phyloP scores from a whole-genome alignment of 2,888 invertebrate genomes.

The Cinara cedri region DNA sequence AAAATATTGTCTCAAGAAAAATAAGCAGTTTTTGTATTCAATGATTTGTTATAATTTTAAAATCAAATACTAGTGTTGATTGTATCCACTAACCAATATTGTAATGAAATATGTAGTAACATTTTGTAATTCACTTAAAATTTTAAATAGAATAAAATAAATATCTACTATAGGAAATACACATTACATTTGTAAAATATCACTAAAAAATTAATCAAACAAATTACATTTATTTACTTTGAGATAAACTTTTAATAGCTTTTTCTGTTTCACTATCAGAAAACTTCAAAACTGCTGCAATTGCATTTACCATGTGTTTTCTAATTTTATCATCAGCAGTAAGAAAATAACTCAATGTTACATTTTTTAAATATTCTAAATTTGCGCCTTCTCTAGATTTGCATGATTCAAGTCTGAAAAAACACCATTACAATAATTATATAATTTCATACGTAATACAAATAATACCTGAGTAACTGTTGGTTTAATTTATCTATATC shows the following conservation, averaged over 20 bases:
- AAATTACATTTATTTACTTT: constrained; percentile 29
- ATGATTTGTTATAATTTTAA: background rate
- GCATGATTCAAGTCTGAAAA: constrained; percentile 70
- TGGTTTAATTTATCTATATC: constrained; percentile 62
- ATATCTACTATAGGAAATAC: background rate
- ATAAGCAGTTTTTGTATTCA: background rate
- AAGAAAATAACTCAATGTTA: constrained; percentile 80
- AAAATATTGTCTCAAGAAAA: no score
- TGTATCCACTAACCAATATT: background rate
- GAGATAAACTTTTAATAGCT: constrained; percentile 52
- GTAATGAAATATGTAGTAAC: background rate
- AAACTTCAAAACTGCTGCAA: constrained; percentile 83
- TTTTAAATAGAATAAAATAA: background rate
- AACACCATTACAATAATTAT: background rate
- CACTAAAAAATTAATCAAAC: background rate
- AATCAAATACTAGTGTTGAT: background rate
- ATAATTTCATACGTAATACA: constrained; percentile 24
- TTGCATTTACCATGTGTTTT: constrained; percentile 86
- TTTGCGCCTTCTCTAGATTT: constrained; percentile 85
- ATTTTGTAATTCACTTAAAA: background rate
- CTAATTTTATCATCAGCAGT: constrained; percentile 73
- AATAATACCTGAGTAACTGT: constrained; percentile 63
- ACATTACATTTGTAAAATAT: background rate
- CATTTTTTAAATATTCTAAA: constrained; percentile 88
- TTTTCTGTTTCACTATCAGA: constrained; percentile 69